phyloP scores from a whole-genome alignment of 1,140 invertebrate species.

The Watersipora subatra region DNA sequence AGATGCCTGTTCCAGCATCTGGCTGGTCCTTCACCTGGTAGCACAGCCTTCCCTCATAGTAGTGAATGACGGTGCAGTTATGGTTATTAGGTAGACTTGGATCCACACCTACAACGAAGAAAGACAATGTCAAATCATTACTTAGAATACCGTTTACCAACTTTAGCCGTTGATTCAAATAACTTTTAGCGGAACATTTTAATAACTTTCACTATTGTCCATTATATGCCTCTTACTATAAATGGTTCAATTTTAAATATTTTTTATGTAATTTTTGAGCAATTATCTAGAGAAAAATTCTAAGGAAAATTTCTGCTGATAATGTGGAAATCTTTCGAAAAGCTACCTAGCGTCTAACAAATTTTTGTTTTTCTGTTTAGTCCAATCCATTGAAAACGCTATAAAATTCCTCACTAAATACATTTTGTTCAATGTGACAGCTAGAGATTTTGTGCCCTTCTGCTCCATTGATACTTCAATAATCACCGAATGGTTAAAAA shows the following conservation, averaged over 20 bases:
- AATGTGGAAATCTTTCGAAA: too few relatives aligned
- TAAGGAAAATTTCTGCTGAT: too few relatives aligned
- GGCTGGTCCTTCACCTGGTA: conserved; percentile 5
- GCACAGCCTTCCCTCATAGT: conserved; percentile 1
- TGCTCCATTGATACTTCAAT: too few relatives aligned
- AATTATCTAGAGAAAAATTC: background rate
- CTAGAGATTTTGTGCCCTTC: too few relatives aligned
- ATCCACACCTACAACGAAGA: conserved; percentile 2
- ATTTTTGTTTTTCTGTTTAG: too few relatives aligned
- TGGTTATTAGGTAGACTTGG: conserved; percentile 3
- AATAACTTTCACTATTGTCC: background rate
- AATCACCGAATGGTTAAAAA: too few relatives aligned
- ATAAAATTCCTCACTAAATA: too few relatives aligned
- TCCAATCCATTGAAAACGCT: too few relatives aligned
- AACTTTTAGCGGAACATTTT: background rate
- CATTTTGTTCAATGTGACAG: too few relatives aligned
- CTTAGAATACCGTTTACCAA: background rate
- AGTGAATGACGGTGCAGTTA: conserved; percentile 4
- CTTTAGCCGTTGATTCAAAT: background rate
- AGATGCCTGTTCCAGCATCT: background rate
- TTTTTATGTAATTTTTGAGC: background rate
- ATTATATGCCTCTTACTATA: background rate
- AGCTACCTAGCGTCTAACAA: too few relatives aligned
- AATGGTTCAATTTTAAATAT: background rate
- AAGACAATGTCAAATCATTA: background rate